These are phyloP conservation scores for Todiramphus chloris DNA, from an alignment of 2,113 vertebrate genomes.

Conservation along the genomic window DNA sequence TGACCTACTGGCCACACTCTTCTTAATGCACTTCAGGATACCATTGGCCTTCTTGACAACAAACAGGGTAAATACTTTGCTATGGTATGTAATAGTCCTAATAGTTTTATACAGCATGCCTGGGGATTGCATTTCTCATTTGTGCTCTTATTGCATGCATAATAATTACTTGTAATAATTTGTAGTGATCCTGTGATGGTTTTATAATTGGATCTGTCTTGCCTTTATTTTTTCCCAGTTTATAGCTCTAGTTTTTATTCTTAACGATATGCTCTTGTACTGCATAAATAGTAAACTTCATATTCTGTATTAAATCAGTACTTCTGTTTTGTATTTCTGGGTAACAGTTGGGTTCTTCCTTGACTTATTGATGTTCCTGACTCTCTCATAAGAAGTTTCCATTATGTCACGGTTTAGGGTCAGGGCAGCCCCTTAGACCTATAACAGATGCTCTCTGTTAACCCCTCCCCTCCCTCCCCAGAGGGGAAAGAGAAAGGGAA, in stretches of 20 bases:
- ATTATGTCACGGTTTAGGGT: not conserved
- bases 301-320: not conserved
- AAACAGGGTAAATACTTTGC: not conserved
- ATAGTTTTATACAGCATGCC: not conserved
- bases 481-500: no score
- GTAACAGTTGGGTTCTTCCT: not conserved
- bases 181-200: not conserved
- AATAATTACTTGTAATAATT: not conserved
- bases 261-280: fast-evolving
- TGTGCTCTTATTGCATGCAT: fast-evolving
- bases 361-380: not conserved
- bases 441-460: no score
- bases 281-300: not conserved
- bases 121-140: not conserved
- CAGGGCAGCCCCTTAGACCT: no score
- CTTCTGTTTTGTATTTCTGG: not conserved
- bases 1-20: no score
- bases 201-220: not conserved
- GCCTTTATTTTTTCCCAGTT: not conserved
- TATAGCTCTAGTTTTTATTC: not conserved
- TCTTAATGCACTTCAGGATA: no score
- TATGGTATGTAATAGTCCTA: not conserved
- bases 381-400: not conserved
- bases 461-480: no score
- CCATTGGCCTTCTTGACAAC: no score